Evolutionary conservation across 1,140 invertebrate genomes (phyloP).

Genomic region (Sinella curviseta): DNA sequence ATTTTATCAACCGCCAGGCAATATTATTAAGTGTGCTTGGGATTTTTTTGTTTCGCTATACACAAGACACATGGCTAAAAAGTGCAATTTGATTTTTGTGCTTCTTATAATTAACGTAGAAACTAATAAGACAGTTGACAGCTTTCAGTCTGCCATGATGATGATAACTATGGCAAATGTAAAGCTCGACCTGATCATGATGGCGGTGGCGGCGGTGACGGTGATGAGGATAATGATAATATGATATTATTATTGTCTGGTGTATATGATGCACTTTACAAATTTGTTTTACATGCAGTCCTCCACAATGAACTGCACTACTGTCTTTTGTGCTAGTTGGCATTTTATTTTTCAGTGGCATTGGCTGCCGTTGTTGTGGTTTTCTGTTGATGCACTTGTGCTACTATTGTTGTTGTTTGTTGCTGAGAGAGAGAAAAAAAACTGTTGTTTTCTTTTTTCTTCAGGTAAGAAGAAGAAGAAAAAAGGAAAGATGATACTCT

Average conservation of each 20-base stretch:
- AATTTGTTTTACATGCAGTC: no score
- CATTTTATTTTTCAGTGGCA: not conserved
- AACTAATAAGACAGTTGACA: slow-evolving; percentile 25
- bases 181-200: not conserved
- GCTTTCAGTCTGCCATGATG: not conserved
- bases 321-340: not conserved
- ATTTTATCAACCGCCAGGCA: not conserved
- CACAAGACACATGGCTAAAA: slow-evolving; percentile 5
- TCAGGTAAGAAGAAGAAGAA: not conserved
- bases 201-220: not conserved
- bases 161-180: not conserved
- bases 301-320: no score
- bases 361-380: no score
- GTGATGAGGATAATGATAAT: not conserved
- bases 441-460: not conserved
- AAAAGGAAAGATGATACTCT: no score
- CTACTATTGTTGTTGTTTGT: no score
- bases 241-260: not conserved
- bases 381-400: not conserved
- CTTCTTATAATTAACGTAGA: slow-evolving; percentile 14
- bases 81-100: not conserved
- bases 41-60: no score
- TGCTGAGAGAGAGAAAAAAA: no score
- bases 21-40: not conserved
- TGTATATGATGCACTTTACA: not conserved